Evolutionary conservation across 2,113 vertebrate species (phyloP).

Genomic region (Corythaeola cristata): DNA sequence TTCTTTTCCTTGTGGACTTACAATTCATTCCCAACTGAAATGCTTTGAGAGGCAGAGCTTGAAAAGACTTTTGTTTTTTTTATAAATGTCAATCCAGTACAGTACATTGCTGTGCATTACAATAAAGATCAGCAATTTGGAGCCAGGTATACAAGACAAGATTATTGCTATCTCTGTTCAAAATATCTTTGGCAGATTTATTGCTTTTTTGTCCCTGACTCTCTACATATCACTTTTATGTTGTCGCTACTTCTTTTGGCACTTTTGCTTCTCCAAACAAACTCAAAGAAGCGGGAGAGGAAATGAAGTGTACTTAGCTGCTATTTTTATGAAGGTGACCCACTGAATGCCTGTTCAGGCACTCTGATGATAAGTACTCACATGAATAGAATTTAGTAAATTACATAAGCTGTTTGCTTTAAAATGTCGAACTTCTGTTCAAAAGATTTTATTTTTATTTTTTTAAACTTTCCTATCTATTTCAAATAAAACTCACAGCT

Average conservation of each 20-base stretch:
- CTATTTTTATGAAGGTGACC: constrained; percentile 34
- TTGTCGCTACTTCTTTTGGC: neutral
- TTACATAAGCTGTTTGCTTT: constrained; percentile 26
- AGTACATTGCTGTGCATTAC: constrained; percentile 49
- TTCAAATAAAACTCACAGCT: constrained; percentile 9
- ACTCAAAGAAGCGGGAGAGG: neutral
- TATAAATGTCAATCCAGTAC: constrained; percentile 27
- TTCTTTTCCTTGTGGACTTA: neutral
- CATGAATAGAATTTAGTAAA: constrained; percentile 37
- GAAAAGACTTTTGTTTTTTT: constrained; percentile 35
- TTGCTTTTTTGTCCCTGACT: constrained; percentile 42
- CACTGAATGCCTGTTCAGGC: neutral
- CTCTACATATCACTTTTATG: constrained; percentile 53
- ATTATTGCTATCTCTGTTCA: constrained; percentile 60
- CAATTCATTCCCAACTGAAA: neutral
- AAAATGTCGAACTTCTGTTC: constrained; percentile 9
- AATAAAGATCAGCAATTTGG: constrained; percentile 60
- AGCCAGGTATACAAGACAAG: constrained; percentile 44
- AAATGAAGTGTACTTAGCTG: neutral
- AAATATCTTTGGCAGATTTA: constrained; percentile 47
- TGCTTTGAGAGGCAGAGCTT: constrained; percentile 5
- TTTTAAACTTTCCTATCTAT: neutral
- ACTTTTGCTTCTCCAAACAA: constrained; percentile 48
- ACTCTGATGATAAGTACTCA: neutral
- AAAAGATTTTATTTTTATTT: neutral